These are phyloP conservation scores for Calosoma granatense DNA, from an alignment of 1,140 invertebrate genomes.

Conservation along the genomic window DNA sequence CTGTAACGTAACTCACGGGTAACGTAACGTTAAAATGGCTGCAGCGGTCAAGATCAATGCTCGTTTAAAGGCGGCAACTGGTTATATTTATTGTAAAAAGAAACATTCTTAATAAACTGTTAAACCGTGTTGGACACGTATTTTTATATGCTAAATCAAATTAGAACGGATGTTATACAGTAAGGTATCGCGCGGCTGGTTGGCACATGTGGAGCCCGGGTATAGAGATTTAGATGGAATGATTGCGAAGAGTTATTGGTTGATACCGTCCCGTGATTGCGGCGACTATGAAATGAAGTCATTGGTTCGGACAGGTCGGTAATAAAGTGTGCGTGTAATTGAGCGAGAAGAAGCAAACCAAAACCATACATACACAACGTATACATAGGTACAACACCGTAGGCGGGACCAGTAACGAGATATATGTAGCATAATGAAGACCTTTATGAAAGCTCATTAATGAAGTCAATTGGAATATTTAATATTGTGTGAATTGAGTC, in stretches of 20 bases:
- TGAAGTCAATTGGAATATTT: too few relatives aligned
- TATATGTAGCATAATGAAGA: too few relatives aligned
- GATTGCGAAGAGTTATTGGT: not conserved
- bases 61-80: constrained; percentile 2
- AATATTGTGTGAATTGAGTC: too few relatives aligned
- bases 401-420: too few relatives aligned
- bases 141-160: constrained; percentile 7
- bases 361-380: too few relatives aligned
- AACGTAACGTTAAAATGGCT: too few relatives aligned
- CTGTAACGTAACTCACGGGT: too few relatives aligned
- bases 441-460: too few relatives aligned
- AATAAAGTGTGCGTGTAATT: constrained; percentile 7
- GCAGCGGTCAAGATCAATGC: not conserved
- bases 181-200: not conserved
- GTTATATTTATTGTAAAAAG: not conserved
- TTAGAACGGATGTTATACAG: not conserved
- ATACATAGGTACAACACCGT: too few relatives aligned
- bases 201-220: not conserved
- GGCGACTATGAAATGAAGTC: constrained; percentile 1
- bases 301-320: not conserved
- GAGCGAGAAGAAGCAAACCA: not conserved
- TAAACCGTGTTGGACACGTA: not conserved
- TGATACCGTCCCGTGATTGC: not conserved
- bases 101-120: constrained; percentile 5
- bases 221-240: not conserved